Evolutionary conservation across 2,113 vertebrate genomes (phyloP).

Genomic region (Silurus glanis): DNA sequence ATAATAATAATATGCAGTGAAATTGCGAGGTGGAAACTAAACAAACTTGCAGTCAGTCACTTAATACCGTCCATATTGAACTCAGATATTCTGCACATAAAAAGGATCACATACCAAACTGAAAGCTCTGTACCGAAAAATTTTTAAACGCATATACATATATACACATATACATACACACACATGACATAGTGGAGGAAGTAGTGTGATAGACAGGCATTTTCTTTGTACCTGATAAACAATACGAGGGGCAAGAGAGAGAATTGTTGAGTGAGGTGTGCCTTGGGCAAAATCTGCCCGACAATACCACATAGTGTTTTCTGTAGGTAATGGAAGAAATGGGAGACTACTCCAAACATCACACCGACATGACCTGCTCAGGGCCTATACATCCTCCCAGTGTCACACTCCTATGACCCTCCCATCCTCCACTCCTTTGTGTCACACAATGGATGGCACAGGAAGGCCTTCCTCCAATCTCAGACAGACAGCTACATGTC

Average conservation of each 20-base stretch:
- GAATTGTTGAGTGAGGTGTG: slow-evolving; percentile 38
- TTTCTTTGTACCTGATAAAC: slow-evolving; percentile 51
- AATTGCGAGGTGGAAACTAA: too few species aligned
- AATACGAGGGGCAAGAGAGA: slow-evolving; percentile 48
- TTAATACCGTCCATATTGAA: too few species aligned
- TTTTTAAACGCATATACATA: too few species aligned
- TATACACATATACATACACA: too few species aligned
- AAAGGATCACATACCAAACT: too few species aligned
- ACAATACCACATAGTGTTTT: slow-evolving; percentile 60
- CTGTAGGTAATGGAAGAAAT: slow-evolving; percentile 59
- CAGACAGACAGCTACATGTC: slow-evolving; percentile 63
- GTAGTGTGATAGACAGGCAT: slow-evolving; percentile 60
- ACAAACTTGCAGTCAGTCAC: too few species aligned
- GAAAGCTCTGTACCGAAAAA: too few species aligned
- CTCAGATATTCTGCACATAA: too few species aligned
- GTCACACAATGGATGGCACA: slow-evolving; percentile 54
- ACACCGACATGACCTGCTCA: slow-evolving; percentile 46
- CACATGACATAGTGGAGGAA: slow-evolving; percentile 19
- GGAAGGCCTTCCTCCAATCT: slow-evolving; percentile 50
- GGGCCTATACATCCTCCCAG: slow-evolving; percentile 54
- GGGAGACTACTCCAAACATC: slow-evolving; percentile 60
- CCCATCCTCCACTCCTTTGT: slow-evolving; percentile 59
- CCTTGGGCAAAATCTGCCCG: slow-evolving; percentile 49
- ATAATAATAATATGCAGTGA: too few species aligned
- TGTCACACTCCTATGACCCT: slow-evolving; percentile 56